Percentiles rank a stretch among this genome's conserved stretches.
phyloP scores from a whole-genome alignment of 2,888 invertebrate genomes.

The Drosophila paramelanica region DNA sequence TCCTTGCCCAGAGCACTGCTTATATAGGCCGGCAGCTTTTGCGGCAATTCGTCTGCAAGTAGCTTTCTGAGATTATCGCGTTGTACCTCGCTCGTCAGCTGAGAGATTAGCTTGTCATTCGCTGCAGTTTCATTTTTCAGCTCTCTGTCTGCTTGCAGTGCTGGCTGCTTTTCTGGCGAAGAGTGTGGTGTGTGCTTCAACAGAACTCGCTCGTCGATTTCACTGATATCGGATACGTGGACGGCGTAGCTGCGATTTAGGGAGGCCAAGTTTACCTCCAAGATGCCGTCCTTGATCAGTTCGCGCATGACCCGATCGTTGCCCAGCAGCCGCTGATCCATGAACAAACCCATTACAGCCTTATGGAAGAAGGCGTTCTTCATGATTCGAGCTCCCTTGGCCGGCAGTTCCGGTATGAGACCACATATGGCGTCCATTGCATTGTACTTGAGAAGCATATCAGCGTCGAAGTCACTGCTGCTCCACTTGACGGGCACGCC shows the following conservation, averaged over 20 bases:
- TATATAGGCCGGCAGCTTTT: slow-evolving; percentile 34
- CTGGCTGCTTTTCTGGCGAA: neutral
- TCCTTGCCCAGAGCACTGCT: slow-evolving; percentile 5
- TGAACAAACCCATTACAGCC: slow-evolving; percentile 50
- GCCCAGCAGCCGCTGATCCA: slow-evolving; percentile 56
- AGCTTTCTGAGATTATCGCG: slow-evolving; percentile 26
- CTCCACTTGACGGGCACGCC: slow-evolving; percentile 61
- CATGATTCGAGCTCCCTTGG: slow-evolving; percentile 34
- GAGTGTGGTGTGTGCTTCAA: slow-evolving; percentile 15
- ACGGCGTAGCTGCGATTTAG: slow-evolving; percentile 53
- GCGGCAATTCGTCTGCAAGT: slow-evolving; percentile 24
- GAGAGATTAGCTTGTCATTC: neutral
- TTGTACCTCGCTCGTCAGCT: slow-evolving; percentile 12
- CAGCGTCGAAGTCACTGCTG: slow-evolving; percentile 30
- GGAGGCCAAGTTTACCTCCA: slow-evolving; percentile 51
- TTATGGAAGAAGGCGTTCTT: slow-evolving; percentile 49
- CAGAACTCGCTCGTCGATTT: slow-evolving; percentile 64
- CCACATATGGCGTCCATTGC: slow-evolving; percentile 43
- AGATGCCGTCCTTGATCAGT: slow-evolving; percentile 59
- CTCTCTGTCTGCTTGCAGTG: neutral
- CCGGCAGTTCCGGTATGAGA: slow-evolving; percentile 50
- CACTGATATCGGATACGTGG: slow-evolving; percentile 56
- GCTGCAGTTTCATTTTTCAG: neutral
- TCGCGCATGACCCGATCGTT: slow-evolving; percentile 54
- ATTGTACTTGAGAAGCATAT: slow-evolving; percentile 32